Evolutionary conservation across 1,140 invertebrate genomes (phyloP), one percentile per base, ranked within the genome.

Genomic region (Drosophila saltans): DNA sequence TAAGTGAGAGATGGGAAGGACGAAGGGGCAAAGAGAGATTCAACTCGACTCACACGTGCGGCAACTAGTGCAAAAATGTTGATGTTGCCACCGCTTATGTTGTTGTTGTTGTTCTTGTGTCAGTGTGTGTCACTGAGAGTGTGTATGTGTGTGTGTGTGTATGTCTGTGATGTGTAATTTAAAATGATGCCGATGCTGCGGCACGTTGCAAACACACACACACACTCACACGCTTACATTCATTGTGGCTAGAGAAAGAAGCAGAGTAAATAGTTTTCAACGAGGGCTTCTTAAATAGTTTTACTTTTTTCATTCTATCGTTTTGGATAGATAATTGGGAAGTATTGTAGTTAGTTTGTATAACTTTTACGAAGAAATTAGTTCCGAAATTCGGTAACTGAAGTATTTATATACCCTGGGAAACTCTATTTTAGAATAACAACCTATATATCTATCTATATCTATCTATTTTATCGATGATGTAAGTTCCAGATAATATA

Each of bases 131-230:
- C 16, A 16, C 16, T 16, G n/a, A n/a, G n/a, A n/a, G n/a, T n/a
- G n/a, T n/a, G 16, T 16, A 0, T 16, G 16, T 16, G n/a, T 43
- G n/a, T 60, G n/a, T 69, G 33, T 41, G 36, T 67, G 62, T 66
- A 67, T 75, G 67, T 69, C 45, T 60, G 72, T 67, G 80, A 82
- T 86, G 76, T 83, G 83, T 80, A 88, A 88, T 88, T 88, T 89
- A 80, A 88, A 88, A 83, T 89, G 73, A 89, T 68, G 84, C 69
- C 73, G 72, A 84, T 78, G 71, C 84, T 84, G 85, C 77, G 75
- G 81, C 85, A 84, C 80, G 84, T 90, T 78, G 77, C 78, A 78
- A 75, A 72, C 64, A 45, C 71, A 45, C 56, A 45, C 55, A 75
- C 28, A 72, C 63, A 43, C 65, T 41, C n/a, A 33, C 52, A 67